These are phyloP conservation scores for Baronia brevicornis DNA, from an alignment of 2,888 invertebrate species.

Conservation along the genomic window DNA sequence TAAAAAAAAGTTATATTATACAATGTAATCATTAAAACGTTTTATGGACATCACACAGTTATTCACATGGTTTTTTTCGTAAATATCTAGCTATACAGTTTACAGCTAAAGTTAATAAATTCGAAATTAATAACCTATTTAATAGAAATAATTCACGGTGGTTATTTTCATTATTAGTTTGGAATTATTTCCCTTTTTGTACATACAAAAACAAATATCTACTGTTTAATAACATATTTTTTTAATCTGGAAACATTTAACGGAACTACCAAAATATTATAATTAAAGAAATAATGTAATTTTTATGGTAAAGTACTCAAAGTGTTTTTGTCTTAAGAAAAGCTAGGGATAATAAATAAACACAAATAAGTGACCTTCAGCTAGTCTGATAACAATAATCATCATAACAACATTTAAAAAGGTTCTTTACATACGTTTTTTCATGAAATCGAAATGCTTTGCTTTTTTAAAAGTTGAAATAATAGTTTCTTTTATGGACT, in stretches of 20 bases:
- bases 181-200: slow-evolving; percentile 15
- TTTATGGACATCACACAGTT: slow-evolving; percentile 67
- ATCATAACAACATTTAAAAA: too few species aligned
- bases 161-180: slow-evolving; percentile 13
- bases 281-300: too few species aligned
- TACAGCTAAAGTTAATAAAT: slow-evolving; percentile 61
- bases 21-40: slow-evolving; percentile 44
- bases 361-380: too few species aligned
- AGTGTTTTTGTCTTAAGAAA: too few species aligned
- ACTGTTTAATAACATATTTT: slow-evolving; percentile 13
- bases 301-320: too few species aligned
- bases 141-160: slow-evolving; percentile 24
- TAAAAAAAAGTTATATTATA: slow-evolving; percentile 63
- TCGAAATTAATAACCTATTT: slow-evolving; percentile 58
- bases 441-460: too few species aligned
- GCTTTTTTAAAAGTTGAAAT: too few species aligned
- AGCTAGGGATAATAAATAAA: too few species aligned
- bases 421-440: too few species aligned
- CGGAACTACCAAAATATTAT: too few species aligned
- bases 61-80: slow-evolving; percentile 47
- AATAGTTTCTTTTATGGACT: too few species aligned
- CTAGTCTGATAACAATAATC: too few species aligned
- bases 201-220: slow-evolving; percentile 9
- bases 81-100: slow-evolving; percentile 46
- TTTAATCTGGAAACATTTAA: slow-evolving; percentile 18